These are phyloP conservation scores for Megaleporinus macrocephalus DNA, from an alignment of 2,113 vertebrate species.

Conservation along the genomic window DNA sequence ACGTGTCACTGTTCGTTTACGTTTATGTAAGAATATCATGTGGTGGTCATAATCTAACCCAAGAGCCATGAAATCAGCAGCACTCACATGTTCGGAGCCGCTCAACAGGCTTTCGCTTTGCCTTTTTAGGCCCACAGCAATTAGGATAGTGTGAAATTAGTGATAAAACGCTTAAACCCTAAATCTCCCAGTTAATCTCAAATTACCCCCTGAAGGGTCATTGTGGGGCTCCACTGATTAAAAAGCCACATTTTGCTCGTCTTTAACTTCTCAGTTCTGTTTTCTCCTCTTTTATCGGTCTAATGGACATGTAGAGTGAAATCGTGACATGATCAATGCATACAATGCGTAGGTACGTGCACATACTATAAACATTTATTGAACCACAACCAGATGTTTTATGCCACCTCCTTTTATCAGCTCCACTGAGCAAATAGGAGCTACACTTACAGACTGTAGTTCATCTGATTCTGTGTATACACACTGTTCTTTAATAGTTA, in stretches of 20 bases:
- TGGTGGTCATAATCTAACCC: background rate
- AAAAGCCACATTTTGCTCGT: background rate
- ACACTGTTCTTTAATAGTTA: too few relatives aligned
- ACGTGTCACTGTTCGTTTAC: too few relatives aligned
- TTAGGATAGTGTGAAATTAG: conserved; percentile 14
- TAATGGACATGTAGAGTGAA: background rate
- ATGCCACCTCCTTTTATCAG: too few relatives aligned
- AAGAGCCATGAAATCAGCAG: background rate
- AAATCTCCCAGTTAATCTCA: conserved; percentile 24
- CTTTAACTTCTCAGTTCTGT: background rate
- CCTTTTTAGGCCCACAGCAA: background rate
- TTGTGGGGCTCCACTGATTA: conserved; percentile 6
- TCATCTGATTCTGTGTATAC: too few relatives aligned
- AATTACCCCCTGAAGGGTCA: conserved; percentile 24
- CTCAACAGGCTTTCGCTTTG: background rate
- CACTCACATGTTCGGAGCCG: background rate
- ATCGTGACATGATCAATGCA: too few relatives aligned
- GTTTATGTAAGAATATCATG: background rate
- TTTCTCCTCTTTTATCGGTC: background rate
- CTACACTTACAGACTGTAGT: too few relatives aligned
- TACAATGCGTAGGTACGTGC: too few relatives aligned
- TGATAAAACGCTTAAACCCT: conserved; percentile 6
- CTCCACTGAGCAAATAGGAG: too few relatives aligned
- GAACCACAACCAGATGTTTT: too few relatives aligned
- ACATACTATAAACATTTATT: too few relatives aligned